Percentiles rank a stretch among this genome's conserved stretches.
Evolutionary conservation across 2,888 invertebrate species (phyloP).

Genomic region (Stenurella melanura): DNA sequence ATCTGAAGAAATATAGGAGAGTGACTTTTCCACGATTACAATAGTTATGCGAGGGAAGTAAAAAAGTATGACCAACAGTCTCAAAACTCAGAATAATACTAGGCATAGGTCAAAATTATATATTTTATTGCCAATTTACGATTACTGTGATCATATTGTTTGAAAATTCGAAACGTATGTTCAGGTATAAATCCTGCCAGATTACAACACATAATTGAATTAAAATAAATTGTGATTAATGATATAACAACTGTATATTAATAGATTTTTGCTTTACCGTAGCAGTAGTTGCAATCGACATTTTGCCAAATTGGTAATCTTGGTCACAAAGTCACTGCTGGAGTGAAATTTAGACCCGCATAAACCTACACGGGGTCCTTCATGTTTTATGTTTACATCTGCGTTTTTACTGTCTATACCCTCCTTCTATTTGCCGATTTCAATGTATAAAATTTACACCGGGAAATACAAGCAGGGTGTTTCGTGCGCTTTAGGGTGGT

Average conservation of each 20-base stretch:
- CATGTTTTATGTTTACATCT: slow-evolving; percentile 46
- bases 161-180: no score
- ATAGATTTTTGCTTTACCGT: not conserved
- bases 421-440: slow-evolving; percentile 53
- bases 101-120: no score
- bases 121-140: no score
- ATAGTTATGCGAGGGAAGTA: no score
- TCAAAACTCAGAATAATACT: no score
- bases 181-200: no score
- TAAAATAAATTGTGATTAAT: no score
- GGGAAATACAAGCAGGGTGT: slow-evolving; percentile 40
- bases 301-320: slow-evolving; percentile 4
- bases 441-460: slow-evolving; percentile 32
- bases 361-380: not conserved
- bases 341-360: slow-evolving; percentile 23
- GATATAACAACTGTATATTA: not conserved
- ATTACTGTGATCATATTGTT: no score
- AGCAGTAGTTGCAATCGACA: not conserved
- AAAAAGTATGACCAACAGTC: no score
- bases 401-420: slow-evolving; percentile 43
- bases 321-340: slow-evolving; percentile 10
- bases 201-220: no score
- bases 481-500: slow-evolving; percentile 57
- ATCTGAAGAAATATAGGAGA: no score
- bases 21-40: no score